Conservation (phyloP, 2,797 vertebrate species). For the Allobates femoralis region DNA sequence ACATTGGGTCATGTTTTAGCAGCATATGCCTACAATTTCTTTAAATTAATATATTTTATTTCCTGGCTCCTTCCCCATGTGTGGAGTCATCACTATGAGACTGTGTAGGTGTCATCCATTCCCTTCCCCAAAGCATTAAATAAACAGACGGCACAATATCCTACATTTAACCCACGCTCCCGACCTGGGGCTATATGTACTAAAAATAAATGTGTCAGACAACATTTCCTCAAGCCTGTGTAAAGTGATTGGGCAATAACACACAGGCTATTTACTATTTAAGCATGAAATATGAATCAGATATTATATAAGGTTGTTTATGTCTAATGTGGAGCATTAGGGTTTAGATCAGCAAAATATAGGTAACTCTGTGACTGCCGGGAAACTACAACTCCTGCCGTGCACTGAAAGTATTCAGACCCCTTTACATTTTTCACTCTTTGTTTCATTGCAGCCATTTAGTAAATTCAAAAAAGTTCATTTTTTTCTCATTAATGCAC, state of each 20-base stretch:
- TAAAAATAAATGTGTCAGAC: slow-evolving; percentile 56
- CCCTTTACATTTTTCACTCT: too few species aligned
- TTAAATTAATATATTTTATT: not conserved
- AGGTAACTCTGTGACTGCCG: not conserved
- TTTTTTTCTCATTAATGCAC: too few species aligned
- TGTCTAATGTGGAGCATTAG: not conserved
- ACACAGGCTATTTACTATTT: slow-evolving; percentile 27
- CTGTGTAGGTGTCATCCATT: slow-evolving; percentile 41
- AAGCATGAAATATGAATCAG: slow-evolving; percentile 1
- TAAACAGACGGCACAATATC: slow-evolving; percentile 46
- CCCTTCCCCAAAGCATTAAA: slow-evolving; percentile 32
- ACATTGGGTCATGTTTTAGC: not conserved
- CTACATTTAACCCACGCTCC: slow-evolving; percentile 39
- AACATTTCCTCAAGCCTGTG: slow-evolving; percentile 19
- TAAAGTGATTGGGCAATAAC: slow-evolving; percentile 4
- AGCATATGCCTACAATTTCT: not conserved
- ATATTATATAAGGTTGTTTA: not conserved
- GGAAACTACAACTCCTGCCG: not conserved
- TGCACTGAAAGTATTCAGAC: too few species aligned
- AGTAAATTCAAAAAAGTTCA: too few species aligned
- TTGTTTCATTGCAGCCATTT: too few species aligned
- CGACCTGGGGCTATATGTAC: slow-evolving; percentile 33
- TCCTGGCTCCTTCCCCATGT: slow-evolving; percentile 3
- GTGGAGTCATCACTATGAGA: slow-evolving; percentile 37
- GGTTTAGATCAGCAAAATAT: not conserved